Evolutionary conservation across 1,140 invertebrate genomes (phyloP).

Genomic region (Pseudoatta argentina): DNA sequence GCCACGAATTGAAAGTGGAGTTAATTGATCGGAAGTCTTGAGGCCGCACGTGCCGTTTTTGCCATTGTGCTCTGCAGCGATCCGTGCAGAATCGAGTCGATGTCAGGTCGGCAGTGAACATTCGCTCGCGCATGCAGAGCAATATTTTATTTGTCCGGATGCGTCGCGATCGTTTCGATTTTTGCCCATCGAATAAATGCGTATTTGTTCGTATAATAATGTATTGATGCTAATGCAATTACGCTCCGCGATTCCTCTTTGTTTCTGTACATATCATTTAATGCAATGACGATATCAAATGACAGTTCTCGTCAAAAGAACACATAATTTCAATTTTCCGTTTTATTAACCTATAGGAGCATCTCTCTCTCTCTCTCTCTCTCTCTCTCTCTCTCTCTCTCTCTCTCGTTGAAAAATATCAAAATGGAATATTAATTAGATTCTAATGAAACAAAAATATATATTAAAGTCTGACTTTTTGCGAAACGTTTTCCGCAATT

Average conservation of each 20-base stretch:
- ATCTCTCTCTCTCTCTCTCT: neutral
- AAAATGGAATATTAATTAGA: constrained; percentile 41
- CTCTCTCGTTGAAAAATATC: constrained; percentile 24
- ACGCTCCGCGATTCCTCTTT: neutral
- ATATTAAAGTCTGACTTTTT: constrained; percentile 12
- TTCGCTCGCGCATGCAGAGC: constrained; percentile 22
- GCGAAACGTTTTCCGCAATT: constrained; percentile 2
- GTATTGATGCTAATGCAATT: constrained; percentile 33
- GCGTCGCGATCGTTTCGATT: constrained; percentile 42
- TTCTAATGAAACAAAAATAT: constrained; percentile 20
- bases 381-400: no score
- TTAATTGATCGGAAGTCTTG: constrained; percentile 84
- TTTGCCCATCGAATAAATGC: constrained; percentile 31
- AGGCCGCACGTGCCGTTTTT: constrained; percentile 81
- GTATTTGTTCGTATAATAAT: constrained; percentile 46
- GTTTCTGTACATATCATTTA: constrained; percentile 38
- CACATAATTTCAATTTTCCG: constrained; percentile 37
- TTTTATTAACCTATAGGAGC: constrained; percentile 17
- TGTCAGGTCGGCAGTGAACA: constrained; percentile 65
- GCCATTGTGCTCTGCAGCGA: constrained; percentile 70
- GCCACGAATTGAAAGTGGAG: constrained; percentile 78
- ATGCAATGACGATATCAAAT: constrained; percentile 37
- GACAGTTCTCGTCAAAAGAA: constrained; percentile 19
- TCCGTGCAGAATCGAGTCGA: constrained; percentile 66
- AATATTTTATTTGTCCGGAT: constrained; percentile 70